Percentiles rank a stretch among this genome's conserved stretches.
Conservation (phyloP, 2,888 invertebrate species). For the Emmelina monodactyla region DNA sequence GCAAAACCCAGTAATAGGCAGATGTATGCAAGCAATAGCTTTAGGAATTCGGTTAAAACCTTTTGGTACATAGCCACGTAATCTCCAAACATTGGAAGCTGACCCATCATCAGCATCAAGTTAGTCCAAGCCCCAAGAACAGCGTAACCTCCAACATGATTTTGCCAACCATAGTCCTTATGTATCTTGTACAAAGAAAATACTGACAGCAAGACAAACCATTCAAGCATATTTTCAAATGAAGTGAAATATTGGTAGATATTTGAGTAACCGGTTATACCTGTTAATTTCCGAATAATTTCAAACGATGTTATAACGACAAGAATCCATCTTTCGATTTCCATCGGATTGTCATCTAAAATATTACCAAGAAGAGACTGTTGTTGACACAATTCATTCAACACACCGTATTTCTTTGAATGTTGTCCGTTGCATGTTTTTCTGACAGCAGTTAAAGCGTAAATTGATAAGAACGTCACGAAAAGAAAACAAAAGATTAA, state of each 20-base stretch:
- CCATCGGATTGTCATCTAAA: conserved; percentile 77
- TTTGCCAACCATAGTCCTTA: conserved; percentile 83
- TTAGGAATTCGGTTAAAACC: conserved; percentile 84
- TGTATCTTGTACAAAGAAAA: conserved; percentile 82
- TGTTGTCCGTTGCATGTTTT: conserved; percentile 68
- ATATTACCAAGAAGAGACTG: conserved; percentile 77
- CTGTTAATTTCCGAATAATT: conserved; percentile 79
- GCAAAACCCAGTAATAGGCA: conserved; percentile 86
- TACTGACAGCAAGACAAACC: conserved; percentile 85
- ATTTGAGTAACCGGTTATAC: conserved; percentile 81
- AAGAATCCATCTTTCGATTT: conserved; percentile 81
- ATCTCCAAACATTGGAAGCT: conserved; percentile 86
- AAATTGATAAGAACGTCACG: conserved; percentile 79
- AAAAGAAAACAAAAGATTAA: conserved; percentile 82
- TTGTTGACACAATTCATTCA: conserved; percentile 75
- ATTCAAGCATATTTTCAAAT: conserved; percentile 85
- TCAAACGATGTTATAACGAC: conserved; percentile 80
- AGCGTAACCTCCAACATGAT: conserved; percentile 86
- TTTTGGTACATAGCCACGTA: conserved; percentile 92
- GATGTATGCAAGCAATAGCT: conserved; percentile 81
- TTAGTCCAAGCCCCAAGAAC: conserved; percentile 88
- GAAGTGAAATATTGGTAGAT: conserved; percentile 81
- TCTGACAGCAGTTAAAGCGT: conserved; percentile 81
- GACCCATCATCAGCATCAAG: conserved; percentile 88
- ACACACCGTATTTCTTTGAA: conserved; percentile 58